Evolutionary conservation across 2,113 vertebrate genomes (phyloP).

Genomic region (Cynopterus brachyotis): DNA sequence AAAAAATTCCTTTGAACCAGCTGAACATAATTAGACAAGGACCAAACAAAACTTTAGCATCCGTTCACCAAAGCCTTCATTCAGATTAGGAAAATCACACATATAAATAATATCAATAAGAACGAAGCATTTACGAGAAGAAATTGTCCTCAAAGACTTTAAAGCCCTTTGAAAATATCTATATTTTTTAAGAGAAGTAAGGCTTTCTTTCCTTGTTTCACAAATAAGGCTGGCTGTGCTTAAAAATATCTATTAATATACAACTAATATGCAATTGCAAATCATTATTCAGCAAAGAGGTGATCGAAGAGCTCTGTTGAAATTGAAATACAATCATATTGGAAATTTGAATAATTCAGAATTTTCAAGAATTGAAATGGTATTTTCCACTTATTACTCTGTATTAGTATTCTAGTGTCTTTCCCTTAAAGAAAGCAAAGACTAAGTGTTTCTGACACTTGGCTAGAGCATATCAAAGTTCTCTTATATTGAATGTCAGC

Average conservation of each 20-base stretch:
- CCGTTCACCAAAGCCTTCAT: constrained; percentile 33
- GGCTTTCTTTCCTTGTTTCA: no score
- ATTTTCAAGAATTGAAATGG: constrained; percentile 33
- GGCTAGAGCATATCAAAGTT: constrained; percentile 28
- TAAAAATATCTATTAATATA: constrained; percentile 18
- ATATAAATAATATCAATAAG: not conserved
- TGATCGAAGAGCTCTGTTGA: constrained; percentile 12
- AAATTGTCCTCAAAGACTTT: constrained; percentile 6
- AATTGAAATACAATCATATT: constrained; percentile 35
- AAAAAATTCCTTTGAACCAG: not conserved
- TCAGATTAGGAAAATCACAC: not conserved
- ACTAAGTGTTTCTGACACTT: constrained; percentile 8
- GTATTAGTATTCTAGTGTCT: not conserved
- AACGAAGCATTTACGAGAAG: constrained; percentile 1
- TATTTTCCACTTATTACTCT: constrained; percentile 30
- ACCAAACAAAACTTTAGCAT: constrained; percentile 23
- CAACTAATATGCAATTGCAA: not conserved
- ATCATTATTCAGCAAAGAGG: constrained; percentile 30
- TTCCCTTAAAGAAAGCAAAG: constrained; percentile 31
- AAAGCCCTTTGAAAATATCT: constrained; percentile 20
- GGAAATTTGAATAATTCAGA: constrained; percentile 13
- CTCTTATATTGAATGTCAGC: constrained; percentile 16
- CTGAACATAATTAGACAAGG: constrained; percentile 3
- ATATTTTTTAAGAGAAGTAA: no score
- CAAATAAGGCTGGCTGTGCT: not conserved